phyloP scores from a whole-genome alignment of 2,113 vertebrate species.

The Thunnus thynnus region DNA sequence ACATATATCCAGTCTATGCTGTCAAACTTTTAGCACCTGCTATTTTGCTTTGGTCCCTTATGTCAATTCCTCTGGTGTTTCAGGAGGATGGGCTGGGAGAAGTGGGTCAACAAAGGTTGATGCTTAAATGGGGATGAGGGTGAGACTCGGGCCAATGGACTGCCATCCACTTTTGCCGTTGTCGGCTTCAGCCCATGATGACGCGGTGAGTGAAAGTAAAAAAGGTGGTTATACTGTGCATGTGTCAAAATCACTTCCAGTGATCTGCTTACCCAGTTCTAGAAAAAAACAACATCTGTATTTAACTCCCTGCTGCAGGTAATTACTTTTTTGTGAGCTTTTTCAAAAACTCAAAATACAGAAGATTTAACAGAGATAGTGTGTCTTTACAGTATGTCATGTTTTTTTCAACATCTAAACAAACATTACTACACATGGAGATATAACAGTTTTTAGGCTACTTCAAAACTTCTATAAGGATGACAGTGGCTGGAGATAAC shows the following conservation, averaged over 20 bases:
- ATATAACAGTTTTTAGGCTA: not conserved
- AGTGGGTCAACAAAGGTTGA: slow-evolving; percentile 83
- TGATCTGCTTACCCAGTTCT: slow-evolving; percentile 31
- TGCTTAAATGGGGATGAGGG: slow-evolving; percentile 73
- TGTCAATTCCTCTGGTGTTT: slow-evolving; percentile 76
- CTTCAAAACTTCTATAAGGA: not conserved
- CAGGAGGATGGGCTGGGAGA: slow-evolving; percentile 71
- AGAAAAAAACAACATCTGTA: not conserved
- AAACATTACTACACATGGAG: not conserved
- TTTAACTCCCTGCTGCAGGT: not conserved
- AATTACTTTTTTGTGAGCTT: not conserved
- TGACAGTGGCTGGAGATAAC: not conserved
- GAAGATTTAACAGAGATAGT: not conserved
- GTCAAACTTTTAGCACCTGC: slow-evolving; percentile 88
- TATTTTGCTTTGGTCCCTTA: slow-evolving; percentile 72
- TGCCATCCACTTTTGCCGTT: slow-evolving; percentile 37
- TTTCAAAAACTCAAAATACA: not conserved
- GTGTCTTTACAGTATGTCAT: not conserved
- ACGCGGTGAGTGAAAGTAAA: slow-evolving; percentile 56
- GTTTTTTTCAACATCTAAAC: slow-evolving; percentile 16
- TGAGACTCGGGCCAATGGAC: slow-evolving; percentile 74
- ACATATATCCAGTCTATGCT: slow-evolving; percentile 78
- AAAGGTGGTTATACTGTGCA: slow-evolving; percentile 21
- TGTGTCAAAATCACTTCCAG: slow-evolving; percentile 62
- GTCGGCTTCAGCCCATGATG: slow-evolving; percentile 27